phyloP scores from a whole-genome alignment of 2,888 invertebrate species.

The Tipula lateralis region DNA sequence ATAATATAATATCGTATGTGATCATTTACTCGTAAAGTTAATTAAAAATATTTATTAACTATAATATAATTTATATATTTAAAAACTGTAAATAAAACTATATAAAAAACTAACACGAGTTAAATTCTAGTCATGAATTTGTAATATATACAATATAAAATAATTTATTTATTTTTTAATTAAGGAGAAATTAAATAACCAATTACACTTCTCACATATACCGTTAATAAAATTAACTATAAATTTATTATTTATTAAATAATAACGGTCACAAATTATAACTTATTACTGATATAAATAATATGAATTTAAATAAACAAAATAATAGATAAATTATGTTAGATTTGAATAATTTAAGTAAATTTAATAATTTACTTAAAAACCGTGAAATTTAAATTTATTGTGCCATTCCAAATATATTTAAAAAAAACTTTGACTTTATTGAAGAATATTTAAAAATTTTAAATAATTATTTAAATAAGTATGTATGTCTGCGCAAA shows the following conservation, averaged over 20 bases:
- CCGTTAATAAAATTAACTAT: neutral
- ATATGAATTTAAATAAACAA: neutral
- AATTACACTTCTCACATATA: neutral
- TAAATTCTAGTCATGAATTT: slow-evolving; percentile 4
- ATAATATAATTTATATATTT: neutral
- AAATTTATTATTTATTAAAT: neutral
- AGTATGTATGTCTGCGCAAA: neutral
- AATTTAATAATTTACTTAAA: neutral
- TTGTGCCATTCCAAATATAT: neutral
- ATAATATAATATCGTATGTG: neutral
- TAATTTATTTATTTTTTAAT: neutral
- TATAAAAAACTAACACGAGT: neutral
- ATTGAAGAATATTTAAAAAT: neutral
- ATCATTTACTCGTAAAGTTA: neutral
- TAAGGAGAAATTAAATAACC: neutral
- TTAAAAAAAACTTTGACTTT: neutral
- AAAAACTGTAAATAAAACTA: neutral
- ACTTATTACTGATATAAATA: neutral
- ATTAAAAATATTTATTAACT: neutral
- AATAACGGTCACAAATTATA: neutral
- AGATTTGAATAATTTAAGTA: neutral
- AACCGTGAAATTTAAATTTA: neutral
- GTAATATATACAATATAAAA: neutral
- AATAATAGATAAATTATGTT: neutral
- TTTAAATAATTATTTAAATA: neutral